Evolutionary conservation across 1,140 invertebrate genomes (phyloP).

Genomic region (Microplitis demolitor): DNA sequence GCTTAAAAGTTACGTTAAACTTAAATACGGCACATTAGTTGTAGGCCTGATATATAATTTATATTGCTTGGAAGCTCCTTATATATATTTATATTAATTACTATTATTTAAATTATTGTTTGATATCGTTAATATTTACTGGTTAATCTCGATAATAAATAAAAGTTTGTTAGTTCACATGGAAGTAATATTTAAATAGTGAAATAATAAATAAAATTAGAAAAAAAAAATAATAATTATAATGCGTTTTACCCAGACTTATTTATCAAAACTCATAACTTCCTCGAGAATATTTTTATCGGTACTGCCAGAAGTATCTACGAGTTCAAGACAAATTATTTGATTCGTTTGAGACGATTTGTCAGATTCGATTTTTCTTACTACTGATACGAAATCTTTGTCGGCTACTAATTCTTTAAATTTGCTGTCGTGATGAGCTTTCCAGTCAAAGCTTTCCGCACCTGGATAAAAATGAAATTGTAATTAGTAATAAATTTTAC

Average conservation of each 20-base stretch:
- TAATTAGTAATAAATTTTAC: neutral
- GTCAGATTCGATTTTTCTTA: conserved; percentile 60
- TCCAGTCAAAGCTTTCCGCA: conserved; percentile 65
- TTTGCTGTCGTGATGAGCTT: conserved; percentile 63
- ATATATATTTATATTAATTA: no score
- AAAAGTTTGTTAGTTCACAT: no score
- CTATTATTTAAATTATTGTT: no score
- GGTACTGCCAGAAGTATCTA: conserved; percentile 61
- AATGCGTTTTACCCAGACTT: neutral
- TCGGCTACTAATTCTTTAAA: conserved; percentile 67
- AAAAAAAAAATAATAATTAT: neutral
- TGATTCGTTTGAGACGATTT: conserved; percentile 57
- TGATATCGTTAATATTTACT: no score
- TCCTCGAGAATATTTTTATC: conserved; percentile 63
- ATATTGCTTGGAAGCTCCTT: no score
- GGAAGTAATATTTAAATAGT: no score
- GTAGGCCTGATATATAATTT: no score
- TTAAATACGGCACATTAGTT: no score
- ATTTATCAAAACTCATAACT: conserved; percentile 35
- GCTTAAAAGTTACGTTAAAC: no score
- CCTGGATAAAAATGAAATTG: conserved; percentile 48
- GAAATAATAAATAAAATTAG: conserved; percentile 6
- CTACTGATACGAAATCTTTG: conserved; percentile 63
- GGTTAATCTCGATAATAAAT: no score
- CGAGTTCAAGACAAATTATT: conserved; percentile 62